A percentile compares a stretch with the other conserved stretches of the same genome.
phyloP scores from a whole-genome alignment of 2,888 invertebrate species.

The Phyllotreta cruciferae region DNA sequence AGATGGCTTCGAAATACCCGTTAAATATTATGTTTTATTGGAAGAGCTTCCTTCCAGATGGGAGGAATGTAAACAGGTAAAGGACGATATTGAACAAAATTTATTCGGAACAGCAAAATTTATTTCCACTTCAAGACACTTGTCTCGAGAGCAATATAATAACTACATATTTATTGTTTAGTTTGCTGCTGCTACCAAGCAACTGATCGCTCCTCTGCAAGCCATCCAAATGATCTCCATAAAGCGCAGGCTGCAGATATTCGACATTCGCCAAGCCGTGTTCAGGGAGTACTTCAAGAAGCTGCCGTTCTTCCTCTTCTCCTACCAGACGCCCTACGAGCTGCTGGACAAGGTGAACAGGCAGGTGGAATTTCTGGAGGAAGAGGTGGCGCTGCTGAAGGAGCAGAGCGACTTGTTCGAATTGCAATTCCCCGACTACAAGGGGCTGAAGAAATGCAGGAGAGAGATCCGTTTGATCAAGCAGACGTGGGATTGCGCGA shows the following conservation, averaged over 20 bases:
- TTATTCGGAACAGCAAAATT: not conserved
- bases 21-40: conserved; percentile 76
- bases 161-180: conserved; percentile 29
- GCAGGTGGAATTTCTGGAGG: conserved; percentile 73
- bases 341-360: conserved; percentile 73
- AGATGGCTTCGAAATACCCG: conserved; percentile 87
- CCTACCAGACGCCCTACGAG: conserved; percentile 72
- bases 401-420: conserved; percentile 86
- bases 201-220: conserved; percentile 86
- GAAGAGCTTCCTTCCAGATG: conserved; percentile 88
- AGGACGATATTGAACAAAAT: no score
- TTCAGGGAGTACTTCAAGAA: conserved; percentile 78
- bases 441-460: conserved; percentile 53
- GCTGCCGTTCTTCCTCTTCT: conserved; percentile 66
- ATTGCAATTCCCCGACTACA: conserved; percentile 83
- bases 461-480: conserved; percentile 80
- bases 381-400: conserved; percentile 69
- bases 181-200: conserved; percentile 80
- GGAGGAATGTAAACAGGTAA: conserved; percentile 80
- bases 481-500: conserved; percentile 90
- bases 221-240: conserved; percentile 88
- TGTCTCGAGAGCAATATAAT: not conserved
- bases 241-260: conserved; percentile 79
- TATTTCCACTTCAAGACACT: no score
- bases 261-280: conserved; percentile 78